These are phyloP conservation scores for Turdus rufiventris DNA, from an alignment of 2,113 vertebrate genomes.

Conservation along the genomic window DNA sequence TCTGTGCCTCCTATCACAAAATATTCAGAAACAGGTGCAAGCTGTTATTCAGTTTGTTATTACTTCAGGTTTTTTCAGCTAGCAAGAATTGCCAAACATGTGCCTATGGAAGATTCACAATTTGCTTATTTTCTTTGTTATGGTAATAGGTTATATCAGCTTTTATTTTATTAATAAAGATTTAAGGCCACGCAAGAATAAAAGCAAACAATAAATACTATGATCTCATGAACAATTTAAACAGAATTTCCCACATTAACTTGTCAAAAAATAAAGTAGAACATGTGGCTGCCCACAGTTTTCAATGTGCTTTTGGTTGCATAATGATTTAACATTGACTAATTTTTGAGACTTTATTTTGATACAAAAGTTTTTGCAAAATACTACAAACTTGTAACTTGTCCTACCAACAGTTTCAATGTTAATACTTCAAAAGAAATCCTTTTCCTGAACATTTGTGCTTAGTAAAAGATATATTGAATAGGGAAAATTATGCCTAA, in stretches of 20 bases:
- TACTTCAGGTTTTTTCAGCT: neutral
- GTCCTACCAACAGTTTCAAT: neutral
- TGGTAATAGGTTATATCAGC: neutral
- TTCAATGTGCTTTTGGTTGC: neutral
- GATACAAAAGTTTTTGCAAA: neutral
- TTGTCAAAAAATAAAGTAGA: neutral
- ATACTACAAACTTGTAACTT: neutral
- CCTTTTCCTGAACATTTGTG: neutral
- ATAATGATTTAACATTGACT: neutral
- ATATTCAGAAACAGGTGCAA: neutral
- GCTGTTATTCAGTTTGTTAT: neutral
- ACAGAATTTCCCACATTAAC: neutral
- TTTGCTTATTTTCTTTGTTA: neutral
- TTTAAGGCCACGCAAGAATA: neutral
- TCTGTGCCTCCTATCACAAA: neutral
- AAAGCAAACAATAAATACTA: neutral
- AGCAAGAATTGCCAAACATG: neutral
- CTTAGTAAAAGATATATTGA: neutral
- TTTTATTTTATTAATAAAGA: neutral
- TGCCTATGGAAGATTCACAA: neutral
- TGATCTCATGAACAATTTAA: neutral
- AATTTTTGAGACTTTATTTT: neutral
- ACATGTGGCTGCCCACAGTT: neutral
- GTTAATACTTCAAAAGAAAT: neutral
- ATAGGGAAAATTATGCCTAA: neutral